Evolutionary conservation across 30 jellyfish, hydroid and myxozoan species (phyloP).

Genomic region (Turritopsis dohrnii): DNA sequence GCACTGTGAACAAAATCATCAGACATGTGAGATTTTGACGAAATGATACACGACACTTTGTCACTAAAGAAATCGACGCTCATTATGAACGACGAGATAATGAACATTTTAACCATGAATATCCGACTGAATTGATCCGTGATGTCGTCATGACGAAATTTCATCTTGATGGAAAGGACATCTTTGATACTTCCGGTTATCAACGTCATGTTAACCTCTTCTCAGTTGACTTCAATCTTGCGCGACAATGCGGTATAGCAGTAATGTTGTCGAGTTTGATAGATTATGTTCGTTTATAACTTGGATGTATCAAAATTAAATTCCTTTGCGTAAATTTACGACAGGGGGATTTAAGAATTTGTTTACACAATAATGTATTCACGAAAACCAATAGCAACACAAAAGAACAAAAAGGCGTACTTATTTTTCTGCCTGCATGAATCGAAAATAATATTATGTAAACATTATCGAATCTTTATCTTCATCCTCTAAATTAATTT

Average conservation of each 20-base stretch:
- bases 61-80: constrained; percentile 38
- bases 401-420: background rate
- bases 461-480: background rate
- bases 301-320: background rate
- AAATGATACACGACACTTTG: constrained; percentile 23
- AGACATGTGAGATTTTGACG: constrained; percentile 1
- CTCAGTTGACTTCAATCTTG: background rate
- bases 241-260: background rate
- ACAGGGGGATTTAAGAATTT: background rate
- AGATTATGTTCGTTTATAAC: background rate
- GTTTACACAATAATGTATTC: background rate
- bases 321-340: background rate
- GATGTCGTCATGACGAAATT: constrained; percentile 25
- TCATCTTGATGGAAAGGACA: constrained; percentile 25
- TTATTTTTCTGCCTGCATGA: background rate
- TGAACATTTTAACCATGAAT: constrained; percentile 31
- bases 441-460: background rate
- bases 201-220: constrained; percentile 3
- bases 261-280: background rate
- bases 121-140: constrained; percentile 38
- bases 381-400: background rate
- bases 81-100: constrained; percentile 30
- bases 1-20: constrained; percentile 34
- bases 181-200: constrained; percentile 37
- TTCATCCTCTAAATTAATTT: background rate